Evolutionary conservation across 2,888 invertebrate genomes (phyloP).

Genomic region (Rhopalosiphum nymphaeae): DNA sequence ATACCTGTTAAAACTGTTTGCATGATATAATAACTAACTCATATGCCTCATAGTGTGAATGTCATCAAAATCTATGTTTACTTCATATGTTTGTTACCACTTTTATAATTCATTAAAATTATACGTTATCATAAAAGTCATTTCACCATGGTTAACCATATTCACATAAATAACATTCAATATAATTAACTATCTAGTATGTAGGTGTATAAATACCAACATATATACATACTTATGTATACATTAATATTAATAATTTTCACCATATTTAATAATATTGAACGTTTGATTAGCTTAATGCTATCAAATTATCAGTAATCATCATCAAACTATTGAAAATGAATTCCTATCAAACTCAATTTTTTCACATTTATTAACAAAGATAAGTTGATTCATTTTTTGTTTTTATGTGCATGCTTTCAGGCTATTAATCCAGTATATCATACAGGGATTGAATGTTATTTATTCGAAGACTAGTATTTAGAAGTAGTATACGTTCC

Average conservation of each 20-base stretch:
- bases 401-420: constrained; percentile 61
- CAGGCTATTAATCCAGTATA: constrained; percentile 59
- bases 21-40: constrained; percentile 24
- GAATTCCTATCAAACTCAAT: background rate
- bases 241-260: background rate
- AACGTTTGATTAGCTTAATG: background rate
- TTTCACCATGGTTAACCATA: background rate
- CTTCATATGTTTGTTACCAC: background rate
- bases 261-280: background rate
- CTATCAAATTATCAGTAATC: background rate
- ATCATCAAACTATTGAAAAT: background rate
- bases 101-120: constrained; percentile 2
- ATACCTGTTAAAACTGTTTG: background rate
- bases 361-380: background rate
- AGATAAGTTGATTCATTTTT: constrained; percentile 53
- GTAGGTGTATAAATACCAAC: background rate
- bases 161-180: constrained; percentile 33
- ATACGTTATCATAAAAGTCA: background rate
- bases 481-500: constrained; percentile 62
- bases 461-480: constrained; percentile 63
- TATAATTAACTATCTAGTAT: background rate
- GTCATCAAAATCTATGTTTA: background rate
- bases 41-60: background rate
- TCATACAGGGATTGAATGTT: constrained; percentile 62
- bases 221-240: background rate